A percentile compares a stretch with the other conserved stretches of the same genome.
These are phyloP conservation scores for Cinclus cinclus DNA, from an alignment of 2,113 vertebrate genomes.

Conservation along the genomic window DNA sequence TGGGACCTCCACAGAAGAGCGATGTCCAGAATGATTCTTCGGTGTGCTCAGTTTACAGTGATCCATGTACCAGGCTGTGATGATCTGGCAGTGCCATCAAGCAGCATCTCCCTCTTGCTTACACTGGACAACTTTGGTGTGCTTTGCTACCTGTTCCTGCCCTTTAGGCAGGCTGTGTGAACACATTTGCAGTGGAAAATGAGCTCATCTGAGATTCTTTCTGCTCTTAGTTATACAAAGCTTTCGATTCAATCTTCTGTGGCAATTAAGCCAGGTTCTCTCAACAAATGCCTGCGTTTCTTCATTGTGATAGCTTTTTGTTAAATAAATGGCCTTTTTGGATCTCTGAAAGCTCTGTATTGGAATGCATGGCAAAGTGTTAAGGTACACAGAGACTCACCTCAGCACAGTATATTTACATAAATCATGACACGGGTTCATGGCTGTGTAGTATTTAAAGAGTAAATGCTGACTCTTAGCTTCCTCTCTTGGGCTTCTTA, in stretches of 20 bases:
- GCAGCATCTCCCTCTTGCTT: not conserved
- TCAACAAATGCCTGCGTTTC: accelerated
- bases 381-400: not conserved
- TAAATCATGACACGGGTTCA: not conserved
- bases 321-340: not conserved
- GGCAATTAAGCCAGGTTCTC: not conserved
- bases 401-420: not conserved
- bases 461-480: not conserved
- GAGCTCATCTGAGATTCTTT: not conserved
- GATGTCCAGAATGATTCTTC: not conserved
- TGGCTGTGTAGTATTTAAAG: not conserved
- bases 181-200: not conserved
- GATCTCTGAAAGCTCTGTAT: not conserved
- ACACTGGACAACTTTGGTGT: not conserved
- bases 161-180: not conserved
- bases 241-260: not conserved
- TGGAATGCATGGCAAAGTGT: not conserved
- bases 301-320: not conserved
- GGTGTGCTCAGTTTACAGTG: not conserved
- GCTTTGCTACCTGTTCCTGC: not conserved
- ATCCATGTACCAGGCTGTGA: not conserved
- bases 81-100: not conserved
- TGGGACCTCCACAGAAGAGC: not conserved
- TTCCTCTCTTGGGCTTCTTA: not conserved
- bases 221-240: not conserved